Evolutionary conservation across 2,113 vertebrate genomes (phyloP).

Genomic region (Triplophysa dalaica): DNA sequence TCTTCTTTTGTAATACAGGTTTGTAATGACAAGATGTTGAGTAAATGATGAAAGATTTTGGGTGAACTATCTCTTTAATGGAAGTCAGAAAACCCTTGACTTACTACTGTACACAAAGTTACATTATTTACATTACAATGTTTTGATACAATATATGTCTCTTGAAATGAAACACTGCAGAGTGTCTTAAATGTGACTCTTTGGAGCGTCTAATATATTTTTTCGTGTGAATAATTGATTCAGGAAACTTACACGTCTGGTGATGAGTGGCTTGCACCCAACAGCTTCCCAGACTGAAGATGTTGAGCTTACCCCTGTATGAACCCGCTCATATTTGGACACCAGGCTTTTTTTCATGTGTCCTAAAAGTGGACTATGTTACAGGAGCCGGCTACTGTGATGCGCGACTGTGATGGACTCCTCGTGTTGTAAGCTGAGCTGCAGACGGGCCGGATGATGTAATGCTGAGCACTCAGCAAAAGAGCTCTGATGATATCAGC

Average conservation of each 20-base stretch:
- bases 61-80: no score
- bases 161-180: background rate
- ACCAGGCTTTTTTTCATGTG: slow-evolving; percentile 52
- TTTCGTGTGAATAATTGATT: slow-evolving; percentile 56
- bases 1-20: no score
- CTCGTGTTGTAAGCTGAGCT: slow-evolving; percentile 48
- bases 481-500: slow-evolving; percentile 66
- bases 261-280: slow-evolving; percentile 50
- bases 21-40: no score
- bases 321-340: slow-evolving; percentile 55
- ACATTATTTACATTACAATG: no score
- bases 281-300: slow-evolving; percentile 50
- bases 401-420: slow-evolving; percentile 26
- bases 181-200: slow-evolving; percentile 19
- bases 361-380: slow-evolving; percentile 44
- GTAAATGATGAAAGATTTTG: no score
- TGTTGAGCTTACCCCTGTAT: slow-evolving; percentile 48
- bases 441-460: slow-evolving; percentile 68
- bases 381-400: slow-evolving; percentile 40
- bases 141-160: background rate
- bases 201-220: slow-evolving; percentile 52
- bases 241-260: slow-evolving; percentile 21
- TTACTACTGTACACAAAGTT: no score
- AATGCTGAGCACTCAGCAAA: slow-evolving; percentile 68
- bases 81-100: no score